Evolutionary conservation across 2,888 invertebrate species (phyloP).

Genomic region (Cyrtodaria siliqua): DNA sequence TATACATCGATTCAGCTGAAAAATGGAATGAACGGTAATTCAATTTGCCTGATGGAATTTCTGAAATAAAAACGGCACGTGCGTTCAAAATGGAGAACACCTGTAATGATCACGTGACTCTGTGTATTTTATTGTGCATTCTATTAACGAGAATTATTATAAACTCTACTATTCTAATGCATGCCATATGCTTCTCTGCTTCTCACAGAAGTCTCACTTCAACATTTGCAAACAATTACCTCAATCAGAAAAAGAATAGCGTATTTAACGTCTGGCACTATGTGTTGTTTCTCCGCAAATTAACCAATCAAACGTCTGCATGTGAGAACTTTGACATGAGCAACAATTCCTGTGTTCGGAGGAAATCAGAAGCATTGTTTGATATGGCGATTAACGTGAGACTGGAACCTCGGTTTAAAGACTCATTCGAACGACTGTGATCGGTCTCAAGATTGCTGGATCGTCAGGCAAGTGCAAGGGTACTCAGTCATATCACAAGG

Average conservation of each 20-base stretch:
- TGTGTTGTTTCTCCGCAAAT: conserved; percentile 20
- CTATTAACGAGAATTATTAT: conserved; percentile 27
- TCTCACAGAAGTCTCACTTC: conserved; percentile 3
- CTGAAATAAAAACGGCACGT: conserved; percentile 16
- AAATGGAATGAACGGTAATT: conserved; percentile 28
- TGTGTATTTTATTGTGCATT: conserved; percentile 18
- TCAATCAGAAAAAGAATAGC: conserved; percentile 6
- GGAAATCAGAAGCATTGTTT: too few relatives aligned
- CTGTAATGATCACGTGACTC: conserved; percentile 23
- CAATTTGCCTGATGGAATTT: conserved; percentile 29
- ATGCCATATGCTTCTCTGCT: conserved; percentile 19
- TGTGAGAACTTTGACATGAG: too few relatives aligned
- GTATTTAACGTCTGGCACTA: conserved; percentile 19
- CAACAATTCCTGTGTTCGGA: too few relatives aligned
- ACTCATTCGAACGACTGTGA: too few relatives aligned
- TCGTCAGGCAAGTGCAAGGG: too few relatives aligned
- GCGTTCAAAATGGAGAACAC: conserved; percentile 26
- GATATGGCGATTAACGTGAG: too few relatives aligned
- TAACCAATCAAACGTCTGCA: conserved; percentile 1
- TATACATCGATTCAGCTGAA: too few relatives aligned
- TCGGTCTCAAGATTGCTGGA: too few relatives aligned
- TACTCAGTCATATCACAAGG: too few relatives aligned
- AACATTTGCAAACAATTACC: conserved; percentile 26
- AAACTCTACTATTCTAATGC: conserved; percentile 12
- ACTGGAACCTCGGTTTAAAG: too few relatives aligned